Conservation (phyloP, 2,888 invertebrate species). For the Drosophila barbarae region DNA sequence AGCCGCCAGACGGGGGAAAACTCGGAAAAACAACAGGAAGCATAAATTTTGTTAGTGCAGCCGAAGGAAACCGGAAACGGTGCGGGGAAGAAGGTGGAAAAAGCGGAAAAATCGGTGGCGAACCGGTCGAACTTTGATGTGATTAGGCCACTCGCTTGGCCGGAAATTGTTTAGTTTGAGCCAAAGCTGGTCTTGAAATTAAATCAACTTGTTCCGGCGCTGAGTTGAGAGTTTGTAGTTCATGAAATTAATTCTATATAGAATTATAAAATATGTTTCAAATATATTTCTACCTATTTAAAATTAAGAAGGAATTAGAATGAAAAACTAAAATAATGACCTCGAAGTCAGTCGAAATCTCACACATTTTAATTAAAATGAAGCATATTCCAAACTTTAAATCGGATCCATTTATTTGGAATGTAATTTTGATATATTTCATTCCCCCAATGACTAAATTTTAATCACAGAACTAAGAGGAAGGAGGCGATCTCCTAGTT, state of each 20-base stretch:
- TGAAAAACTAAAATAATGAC: neutral
- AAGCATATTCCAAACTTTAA: neutral
- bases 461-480: constrained; percentile 17
- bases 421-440: neutral
- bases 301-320: neutral
- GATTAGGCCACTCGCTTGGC: constrained; percentile 39
- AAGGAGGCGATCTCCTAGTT: neutral
- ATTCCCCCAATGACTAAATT: neutral
- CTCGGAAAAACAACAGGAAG: constrained; percentile 61
- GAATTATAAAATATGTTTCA: too few relatives aligned
- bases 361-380: neutral
- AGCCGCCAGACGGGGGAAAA: constrained; percentile 3
- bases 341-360: neutral
- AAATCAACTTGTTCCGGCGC: neutral
- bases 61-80: constrained; percentile 2
- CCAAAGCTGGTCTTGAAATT: constrained; percentile 3
- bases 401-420: neutral
- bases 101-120: neutral
- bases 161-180: constrained; percentile 36
- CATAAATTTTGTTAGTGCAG: constrained; percentile 42
- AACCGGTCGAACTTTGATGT: constrained; percentile 47
- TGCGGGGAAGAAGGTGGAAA: neutral
- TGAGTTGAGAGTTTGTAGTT: neutral
- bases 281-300: too few relatives aligned
- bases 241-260: too few relatives aligned